Evolutionary conservation across 2,888 invertebrate genomes (phyloP).

Genomic region (Tiphia femorata): DNA sequence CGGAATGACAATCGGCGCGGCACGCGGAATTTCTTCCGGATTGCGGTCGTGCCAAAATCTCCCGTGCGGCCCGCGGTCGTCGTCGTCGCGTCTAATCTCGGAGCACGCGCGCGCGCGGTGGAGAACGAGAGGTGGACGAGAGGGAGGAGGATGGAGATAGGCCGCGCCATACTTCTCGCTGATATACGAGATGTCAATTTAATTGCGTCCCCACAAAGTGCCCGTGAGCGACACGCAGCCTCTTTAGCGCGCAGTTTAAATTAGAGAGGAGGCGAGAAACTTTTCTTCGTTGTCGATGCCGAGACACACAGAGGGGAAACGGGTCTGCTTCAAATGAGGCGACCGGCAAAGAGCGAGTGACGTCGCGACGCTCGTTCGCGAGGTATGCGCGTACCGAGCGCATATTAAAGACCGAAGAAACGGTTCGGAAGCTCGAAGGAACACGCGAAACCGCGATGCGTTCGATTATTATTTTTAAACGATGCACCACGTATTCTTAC

Average conservation of each 20-base stretch:
- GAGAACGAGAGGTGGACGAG: background rate
- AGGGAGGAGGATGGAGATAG: background rate
- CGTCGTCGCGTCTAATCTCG: constrained; percentile 39
- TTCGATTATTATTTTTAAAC: too few relatives aligned
- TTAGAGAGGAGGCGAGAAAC: constrained; percentile 25
- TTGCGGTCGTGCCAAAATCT: constrained; percentile 42
- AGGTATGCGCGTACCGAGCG: too few relatives aligned
- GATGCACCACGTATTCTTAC: too few relatives aligned
- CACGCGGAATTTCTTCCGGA: constrained; percentile 32
- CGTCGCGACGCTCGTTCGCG: too few relatives aligned
- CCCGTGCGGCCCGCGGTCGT: constrained; percentile 29
- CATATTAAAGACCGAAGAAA: too few relatives aligned
- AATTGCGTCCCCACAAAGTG: constrained; percentile 52
- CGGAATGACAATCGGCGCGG: constrained; percentile 26
- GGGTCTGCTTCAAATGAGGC: too few relatives aligned
- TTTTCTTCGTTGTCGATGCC: constrained; percentile 12
- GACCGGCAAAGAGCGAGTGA: too few relatives aligned
- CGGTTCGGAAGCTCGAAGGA: too few relatives aligned
- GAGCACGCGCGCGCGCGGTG: constrained; percentile 8
- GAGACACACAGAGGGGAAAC: too few relatives aligned
- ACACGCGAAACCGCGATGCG: too few relatives aligned
- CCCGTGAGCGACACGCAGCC: constrained; percentile 21
- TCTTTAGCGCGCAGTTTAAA: constrained; percentile 29
- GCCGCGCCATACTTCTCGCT: constrained; percentile 46
- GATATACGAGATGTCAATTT: constrained; percentile 58